Percentiles rank a stretch among this genome's conserved stretches.
These are phyloP conservation scores for Pseudomugil tenellus DNA, from an alignment of 2,797 vertebrate species.

Conservation along the genomic window DNA sequence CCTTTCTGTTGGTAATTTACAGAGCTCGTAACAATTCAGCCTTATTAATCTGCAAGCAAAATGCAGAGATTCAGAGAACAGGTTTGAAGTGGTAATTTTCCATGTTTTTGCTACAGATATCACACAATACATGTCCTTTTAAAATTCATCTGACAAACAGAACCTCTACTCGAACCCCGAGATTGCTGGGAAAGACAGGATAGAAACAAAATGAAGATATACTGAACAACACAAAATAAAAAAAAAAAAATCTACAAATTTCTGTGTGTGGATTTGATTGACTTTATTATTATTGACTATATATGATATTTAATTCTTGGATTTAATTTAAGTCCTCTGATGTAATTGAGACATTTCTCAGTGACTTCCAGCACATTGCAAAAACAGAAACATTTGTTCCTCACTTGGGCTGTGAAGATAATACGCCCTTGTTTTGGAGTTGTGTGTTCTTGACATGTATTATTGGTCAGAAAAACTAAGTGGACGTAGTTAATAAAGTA, in stretches of 20 bases:
- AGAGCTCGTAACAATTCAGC: conserved; percentile 27
- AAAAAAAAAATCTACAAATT: not conserved
- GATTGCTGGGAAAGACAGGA: not conserved
- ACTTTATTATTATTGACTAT: not conserved
- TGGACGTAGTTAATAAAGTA: no score
- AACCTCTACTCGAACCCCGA: not conserved
- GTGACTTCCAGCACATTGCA: not conserved
- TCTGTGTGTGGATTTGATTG: not conserved
- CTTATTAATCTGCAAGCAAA: conserved; percentile 22
- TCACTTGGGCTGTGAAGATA: no score
- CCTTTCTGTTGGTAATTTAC: conserved; percentile 21
- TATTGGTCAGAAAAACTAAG: no score
- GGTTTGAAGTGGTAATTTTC: conserved; percentile 11
- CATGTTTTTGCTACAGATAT: not conserved
- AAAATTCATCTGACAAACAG: not conserved
- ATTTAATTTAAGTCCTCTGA: not conserved
- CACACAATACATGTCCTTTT: not conserved
- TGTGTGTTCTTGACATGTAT: no score
- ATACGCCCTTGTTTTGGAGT: no score
- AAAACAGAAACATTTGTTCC: no score
- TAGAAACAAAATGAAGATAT: not conserved
- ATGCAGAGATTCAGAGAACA: conserved; percentile 15
- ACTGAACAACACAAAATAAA: not conserved
- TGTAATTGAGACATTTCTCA: not conserved
- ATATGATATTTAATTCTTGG: no score